Conservation (phyloP, 1,140 invertebrate species). For the Danaus melanippus region DNA sequence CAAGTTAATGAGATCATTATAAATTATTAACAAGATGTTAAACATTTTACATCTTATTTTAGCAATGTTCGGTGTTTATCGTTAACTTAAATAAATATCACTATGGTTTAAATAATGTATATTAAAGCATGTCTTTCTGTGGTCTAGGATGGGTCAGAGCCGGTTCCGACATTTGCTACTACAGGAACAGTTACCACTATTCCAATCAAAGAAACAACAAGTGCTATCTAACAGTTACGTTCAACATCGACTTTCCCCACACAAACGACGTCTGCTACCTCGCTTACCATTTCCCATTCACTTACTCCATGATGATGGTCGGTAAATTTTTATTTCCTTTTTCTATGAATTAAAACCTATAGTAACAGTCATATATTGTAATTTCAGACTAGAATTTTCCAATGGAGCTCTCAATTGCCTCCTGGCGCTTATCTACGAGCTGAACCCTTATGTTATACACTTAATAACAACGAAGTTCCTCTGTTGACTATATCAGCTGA, state of each 20-base stretch:
- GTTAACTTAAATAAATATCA: too few species aligned
- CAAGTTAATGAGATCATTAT: too few species aligned
- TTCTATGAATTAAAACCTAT: not conserved
- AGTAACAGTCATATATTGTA: not conserved
- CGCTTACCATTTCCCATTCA: slow-evolving; percentile 94
- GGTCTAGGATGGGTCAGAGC: slow-evolving; percentile 79
- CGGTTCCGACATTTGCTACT: slow-evolving; percentile 88
- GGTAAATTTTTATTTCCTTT: slow-evolving; percentile 23
- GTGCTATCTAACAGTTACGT: slow-evolving; percentile 86
- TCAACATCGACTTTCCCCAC: slow-evolving; percentile 87
- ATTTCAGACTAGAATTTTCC: slow-evolving; percentile 77
- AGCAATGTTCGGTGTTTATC: too few species aligned
- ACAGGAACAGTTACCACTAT: slow-evolving; percentile 78
- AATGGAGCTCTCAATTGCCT: slow-evolving; percentile 68
- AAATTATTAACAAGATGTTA: too few species aligned
- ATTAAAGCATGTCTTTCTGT: too few species aligned
- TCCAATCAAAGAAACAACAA: slow-evolving; percentile 69
- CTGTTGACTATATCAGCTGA: slow-evolving; percentile 85
- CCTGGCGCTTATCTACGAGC: slow-evolving; percentile 72
- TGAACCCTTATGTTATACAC: slow-evolving; percentile 80
- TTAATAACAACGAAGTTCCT: slow-evolving; percentile 84
- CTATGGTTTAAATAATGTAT: too few species aligned
- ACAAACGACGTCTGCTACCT: slow-evolving; percentile 88
- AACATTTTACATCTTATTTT: too few species aligned
- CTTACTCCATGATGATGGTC: slow-evolving; percentile 85